Base-by-base conservation (phyloP, 2,888 invertebrate genomes). In the Apotomis capreana region DNA sequence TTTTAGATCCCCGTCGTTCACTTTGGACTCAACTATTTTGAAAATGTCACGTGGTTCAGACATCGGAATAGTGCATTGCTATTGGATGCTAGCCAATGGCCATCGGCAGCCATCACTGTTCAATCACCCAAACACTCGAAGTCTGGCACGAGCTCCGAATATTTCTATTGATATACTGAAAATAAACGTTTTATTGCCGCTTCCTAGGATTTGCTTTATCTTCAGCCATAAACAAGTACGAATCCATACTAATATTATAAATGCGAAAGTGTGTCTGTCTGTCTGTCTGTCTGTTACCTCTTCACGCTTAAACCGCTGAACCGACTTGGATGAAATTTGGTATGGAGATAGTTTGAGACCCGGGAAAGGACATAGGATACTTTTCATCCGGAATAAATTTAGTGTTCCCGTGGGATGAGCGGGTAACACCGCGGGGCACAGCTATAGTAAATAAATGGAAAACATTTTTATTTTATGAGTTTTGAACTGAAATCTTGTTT, bases 181-280 rank as follows among this genome's bases (percentile, higher is more conserved):
- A 60, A 46, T 57, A n/a, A 40, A 51, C 49, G 6, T 51, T 59
- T 63, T 59, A 52, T 69, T n/a, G 4, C 10, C 26, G 52, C 9
- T 58, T 15, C 15, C 37, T 63, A 40, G 26, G 46, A 54, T 54
- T 54, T 13, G 52, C 44, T 15, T 60, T 51, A 62, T 51, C 52
- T 40, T 6, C 52, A 5, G 52, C 13, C 40, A 51, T 61, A 61
- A 61, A 51, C 61, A 26, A 0, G 12, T 36, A 36, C 52, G 52
- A 13, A 54, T n/a, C n/a, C n/a, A n/a, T n/a, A n/a, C n/a, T n/a
- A n/a, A n/a, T n/a, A n/a, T n/a, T n/a, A n/a, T n/a, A n/a, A n/a
- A n/a, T n/a, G n/a, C n/a, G n/a, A n/a, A n/a, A n/a, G n/a, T n/a
- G n/a, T n/a, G n/a, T n/a, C n/a, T n/a, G n/a, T n/a, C n/a, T n/a